A percentile compares a stretch with the other conserved stretches of the same genome.
phyloP scores from a whole-genome alignment of 2,888 invertebrate genomes.

The Osmoderma eremita region DNA sequence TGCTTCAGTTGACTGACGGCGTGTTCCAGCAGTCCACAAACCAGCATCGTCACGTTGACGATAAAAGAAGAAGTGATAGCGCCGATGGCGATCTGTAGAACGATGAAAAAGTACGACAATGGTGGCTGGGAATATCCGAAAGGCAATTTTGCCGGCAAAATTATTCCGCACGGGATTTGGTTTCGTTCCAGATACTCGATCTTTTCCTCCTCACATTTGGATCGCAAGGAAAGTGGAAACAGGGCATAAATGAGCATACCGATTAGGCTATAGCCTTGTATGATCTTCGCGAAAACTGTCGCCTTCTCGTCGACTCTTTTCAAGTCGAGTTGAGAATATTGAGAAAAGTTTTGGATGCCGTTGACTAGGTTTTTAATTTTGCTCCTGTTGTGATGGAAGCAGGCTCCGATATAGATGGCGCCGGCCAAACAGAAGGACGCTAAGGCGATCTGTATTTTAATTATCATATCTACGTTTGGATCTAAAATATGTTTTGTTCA shows the following conservation, averaged over 20 bases:
- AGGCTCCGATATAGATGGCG: constrained; percentile 52
- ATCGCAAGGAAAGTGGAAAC: constrained; percentile 49
- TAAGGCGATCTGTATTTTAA: constrained; percentile 48
- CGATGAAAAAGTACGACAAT: constrained; percentile 49
- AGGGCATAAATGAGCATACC: constrained; percentile 51
- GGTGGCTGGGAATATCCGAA: constrained; percentile 50
- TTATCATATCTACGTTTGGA: constrained; percentile 16
- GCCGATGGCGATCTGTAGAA: constrained; percentile 52
- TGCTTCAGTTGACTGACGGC: constrained; percentile 50
- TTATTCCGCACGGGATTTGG: constrained; percentile 52
- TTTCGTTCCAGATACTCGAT: constrained; percentile 44
- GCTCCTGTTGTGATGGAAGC: constrained; percentile 50
- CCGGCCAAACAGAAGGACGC: constrained; percentile 50
- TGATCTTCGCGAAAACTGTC: constrained; percentile 50
- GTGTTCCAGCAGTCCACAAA: constrained; percentile 51
- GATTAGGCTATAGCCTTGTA: constrained; percentile 49
- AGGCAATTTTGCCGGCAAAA: constrained; percentile 47
- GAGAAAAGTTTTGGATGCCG: constrained; percentile 32
- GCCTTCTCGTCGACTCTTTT: constrained; percentile 47
- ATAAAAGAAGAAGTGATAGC: constrained; percentile 51
- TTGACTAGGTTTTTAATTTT: constrained; percentile 41
- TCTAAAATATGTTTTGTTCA: constrained; percentile 12
- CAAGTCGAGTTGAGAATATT: constrained; percentile 41
- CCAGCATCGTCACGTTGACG: constrained; percentile 50
- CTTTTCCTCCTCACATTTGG: constrained; percentile 44